Base-by-base conservation (phyloP, 2,888 invertebrate species). In the Caenorhabditis sulstoni region DNA sequence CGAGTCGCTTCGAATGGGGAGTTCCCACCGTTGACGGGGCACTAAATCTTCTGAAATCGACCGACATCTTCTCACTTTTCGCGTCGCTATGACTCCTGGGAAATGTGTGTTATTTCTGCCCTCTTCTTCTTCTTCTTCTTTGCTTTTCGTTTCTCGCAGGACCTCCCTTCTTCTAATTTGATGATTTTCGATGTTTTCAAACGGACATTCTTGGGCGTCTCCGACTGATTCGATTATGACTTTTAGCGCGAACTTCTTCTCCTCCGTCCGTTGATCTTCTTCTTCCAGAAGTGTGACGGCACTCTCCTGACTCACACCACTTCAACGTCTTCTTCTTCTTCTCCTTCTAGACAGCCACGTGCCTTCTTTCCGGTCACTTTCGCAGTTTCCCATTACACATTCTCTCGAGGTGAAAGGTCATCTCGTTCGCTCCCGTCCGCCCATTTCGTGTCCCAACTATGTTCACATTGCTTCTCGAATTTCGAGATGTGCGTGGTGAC, bases 151-250 rank as follows among this genome's bases (percentile, higher is more conserved):
- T 29, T 29, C 29, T 29, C 29, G 29, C 4, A 29, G 29, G 53
- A n/a, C 53, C 65, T 12, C 14, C 22, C 14, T 18, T 8, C 37
- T 29, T 37, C 58, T 74, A 74, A 74, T 66, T 66, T 59, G 47
- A 73, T 73, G 71, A 58, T 73, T 73, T 73, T 73, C 71, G 71
- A 50, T 73, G 71, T 71, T 62, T 71, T 67, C 58, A 3, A 23
- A 47, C 53, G 61, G 59, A 35, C 70, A 61, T 70, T 70, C 53
- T 53, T 61, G 70, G 61, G 61, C 71, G 55, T 64, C 62, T 50
- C 39, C 41, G 18, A 4, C 20, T 71, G 71, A 71, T 71, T 71
- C 39, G 64, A 71, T 71, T 71, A 71, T 64, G 41, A 49, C 37
- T 29, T 12, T 12, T 22, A 37, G 23, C 39, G 39, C 29, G 29